Conservation (phyloP, 2,888 invertebrate species). For the Orgyia antiqua region DNA sequence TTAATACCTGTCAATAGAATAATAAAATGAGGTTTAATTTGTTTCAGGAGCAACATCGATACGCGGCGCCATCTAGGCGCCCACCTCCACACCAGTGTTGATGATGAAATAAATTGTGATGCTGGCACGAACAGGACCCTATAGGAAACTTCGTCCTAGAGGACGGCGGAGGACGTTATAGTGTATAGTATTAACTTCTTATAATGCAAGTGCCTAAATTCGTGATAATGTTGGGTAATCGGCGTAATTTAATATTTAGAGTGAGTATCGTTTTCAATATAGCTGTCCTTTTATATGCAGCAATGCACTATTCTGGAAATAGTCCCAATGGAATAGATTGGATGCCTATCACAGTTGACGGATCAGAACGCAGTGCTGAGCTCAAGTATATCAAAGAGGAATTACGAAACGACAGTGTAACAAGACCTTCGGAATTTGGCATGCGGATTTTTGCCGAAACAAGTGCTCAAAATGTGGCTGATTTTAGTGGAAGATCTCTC, state of each 20-base stretch:
- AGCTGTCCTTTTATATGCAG: slow-evolving; percentile 84
- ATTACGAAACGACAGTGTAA: slow-evolving; percentile 41
- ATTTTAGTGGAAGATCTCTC: slow-evolving; percentile 8
- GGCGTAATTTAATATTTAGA: slow-evolving; percentile 84
- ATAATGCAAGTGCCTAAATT: slow-evolving; percentile 66
- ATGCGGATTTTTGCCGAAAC: slow-evolving; percentile 2
- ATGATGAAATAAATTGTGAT: slow-evolving; percentile 76
- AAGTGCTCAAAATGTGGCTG: slow-evolving; percentile 7
- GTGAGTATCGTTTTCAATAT: slow-evolving; percentile 86
- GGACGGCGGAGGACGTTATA: slow-evolving; percentile 75
- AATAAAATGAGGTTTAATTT: slow-evolving; percentile 24
- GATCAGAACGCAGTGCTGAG: slow-evolving; percentile 50
- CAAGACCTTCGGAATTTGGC: slow-evolving; percentile 18
- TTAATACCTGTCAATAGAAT: too few species aligned
- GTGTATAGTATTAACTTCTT: slow-evolving; percentile 27
- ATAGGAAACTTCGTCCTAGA: slow-evolving; percentile 76
- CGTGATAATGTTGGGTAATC: slow-evolving; percentile 62
- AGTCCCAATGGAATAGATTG: slow-evolving; percentile 49
- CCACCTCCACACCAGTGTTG: slow-evolving; percentile 53
- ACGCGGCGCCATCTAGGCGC: slow-evolving; percentile 53
- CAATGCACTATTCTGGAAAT: slow-evolving; percentile 77
- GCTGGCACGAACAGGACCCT: slow-evolving; percentile 67
- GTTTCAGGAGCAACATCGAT: slow-evolving; percentile 51
- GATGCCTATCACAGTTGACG: slow-evolving; percentile 57
- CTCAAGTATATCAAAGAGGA: slow-evolving; percentile 39